Base-by-base conservation (phyloP, 2,797 vertebrate species). In the Oophaga sylvatica region DNA sequence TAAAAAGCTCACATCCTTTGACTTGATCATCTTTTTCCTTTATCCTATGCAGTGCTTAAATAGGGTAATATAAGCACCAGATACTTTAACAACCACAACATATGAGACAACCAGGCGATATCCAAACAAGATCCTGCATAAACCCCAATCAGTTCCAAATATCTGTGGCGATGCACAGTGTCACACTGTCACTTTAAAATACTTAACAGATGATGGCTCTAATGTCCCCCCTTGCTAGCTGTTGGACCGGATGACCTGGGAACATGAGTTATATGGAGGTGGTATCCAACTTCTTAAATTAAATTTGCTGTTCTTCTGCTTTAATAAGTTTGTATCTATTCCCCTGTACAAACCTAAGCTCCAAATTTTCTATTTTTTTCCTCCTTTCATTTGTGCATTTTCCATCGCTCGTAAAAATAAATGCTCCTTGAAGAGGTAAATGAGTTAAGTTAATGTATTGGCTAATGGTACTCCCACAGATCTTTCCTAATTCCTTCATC, bases 381-480 rank as follows among this genome's bases (percentile, higher is more conserved):
- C 53, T 85, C 53, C 31, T 86, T 76, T 89, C 60, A 89, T 41
- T 86, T 83, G 60, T 62, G 75, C 73, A 77, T 85, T 86, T 86
- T 76, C 83, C 67, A 53, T 29, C 26, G 80, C 71, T 83, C 83
- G 62, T 86, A 86, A 89, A 89, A 89, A 85, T 86, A 89, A 89
- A 89, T 86, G 88, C 84, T 60, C 88, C 84, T 89, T 86, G 83
- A 89, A 86, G 57, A 86, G 48, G 88, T 82, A 89, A 89, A 89
- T 86, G 84, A 89, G 88, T 89, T 86, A 86, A 86, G 80, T 89
- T 86, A 89, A 89, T 89, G 83, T 86, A 86, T 89, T 89, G 87
- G 87, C 80, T 89, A 89, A 89, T 89, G 84, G 88, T 86, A 86
- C 88, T 89, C 88, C 88, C 73, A 89, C 88, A 83, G 80, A 89